Percentiles rank a stretch among this genome's conserved stretches.
Evolutionary conservation across 1,140 invertebrate genomes (phyloP).

Genomic region (Polypedilum vanderplanki): DNA sequence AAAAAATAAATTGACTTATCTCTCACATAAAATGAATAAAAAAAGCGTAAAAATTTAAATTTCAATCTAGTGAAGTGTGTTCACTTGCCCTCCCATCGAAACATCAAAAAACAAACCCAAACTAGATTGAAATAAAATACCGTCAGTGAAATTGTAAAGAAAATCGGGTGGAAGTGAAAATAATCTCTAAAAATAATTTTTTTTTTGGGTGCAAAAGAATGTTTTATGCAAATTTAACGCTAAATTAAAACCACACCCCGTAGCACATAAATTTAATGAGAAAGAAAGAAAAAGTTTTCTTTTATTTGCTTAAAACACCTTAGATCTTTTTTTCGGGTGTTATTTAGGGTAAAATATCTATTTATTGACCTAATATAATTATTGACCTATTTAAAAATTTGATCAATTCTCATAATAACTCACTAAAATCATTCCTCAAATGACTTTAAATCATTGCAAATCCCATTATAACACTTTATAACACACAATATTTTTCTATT

Average conservation of each 20-base stretch:
- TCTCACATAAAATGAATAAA: not conserved
- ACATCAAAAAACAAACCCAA: no score
- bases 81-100: not conserved
- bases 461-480: no score
- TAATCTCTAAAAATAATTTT: not conserved
- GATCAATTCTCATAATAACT: no score
- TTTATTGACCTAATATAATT: no score
- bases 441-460: no score
- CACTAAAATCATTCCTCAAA: no score
- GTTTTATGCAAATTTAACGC: conserved; percentile 24
- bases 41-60: not conserved
- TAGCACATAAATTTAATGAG: conserved; percentile 4
- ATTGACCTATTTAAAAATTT: no score
- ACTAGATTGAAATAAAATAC: no score
- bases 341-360: no score
- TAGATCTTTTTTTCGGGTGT: not conserved
- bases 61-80: not conserved
- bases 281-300: not conserved
- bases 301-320: not conserved
- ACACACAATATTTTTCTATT: no score
- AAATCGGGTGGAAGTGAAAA: not conserved
- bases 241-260: conserved; percentile 23
- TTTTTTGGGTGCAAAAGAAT: not conserved
- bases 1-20: not conserved
- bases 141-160: no score